Evolutionary conservation across 2,797 vertebrate species (phyloP).

Genomic region (Discoglossus pictus): DNA sequence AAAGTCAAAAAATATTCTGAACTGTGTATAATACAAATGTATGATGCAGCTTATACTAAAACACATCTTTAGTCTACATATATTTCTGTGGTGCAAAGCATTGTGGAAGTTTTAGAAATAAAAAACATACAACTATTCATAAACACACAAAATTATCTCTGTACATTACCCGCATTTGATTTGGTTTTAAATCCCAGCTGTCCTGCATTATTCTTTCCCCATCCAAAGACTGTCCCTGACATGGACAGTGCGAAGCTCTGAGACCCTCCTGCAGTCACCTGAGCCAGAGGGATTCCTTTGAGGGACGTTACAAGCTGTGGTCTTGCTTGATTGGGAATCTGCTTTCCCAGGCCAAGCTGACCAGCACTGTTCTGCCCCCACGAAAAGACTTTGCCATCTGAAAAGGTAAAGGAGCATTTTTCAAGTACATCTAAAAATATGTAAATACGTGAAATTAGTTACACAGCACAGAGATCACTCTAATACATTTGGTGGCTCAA

Average conservation of each 20-base stretch:
- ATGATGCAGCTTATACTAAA: no score
- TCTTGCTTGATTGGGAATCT: not conserved
- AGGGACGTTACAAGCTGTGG: conserved; percentile 42
- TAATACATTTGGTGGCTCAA: no score
- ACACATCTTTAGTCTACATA: no score
- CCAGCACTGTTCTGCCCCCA: conserved; percentile 54
- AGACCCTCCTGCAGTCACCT: conserved; percentile 52
- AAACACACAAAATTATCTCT: no score
- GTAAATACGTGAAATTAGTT: no score
- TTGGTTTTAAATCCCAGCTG: conserved; percentile 51
- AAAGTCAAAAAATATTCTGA: no score
- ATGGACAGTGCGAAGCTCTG: conserved; percentile 56
- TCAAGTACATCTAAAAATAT: not conserved
- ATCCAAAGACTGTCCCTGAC: conserved; percentile 52
- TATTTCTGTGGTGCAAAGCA: not conserved
- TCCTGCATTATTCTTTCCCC: conserved; percentile 52
- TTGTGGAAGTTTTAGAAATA: no score
- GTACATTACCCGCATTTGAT: no score
- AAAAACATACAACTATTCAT: not conserved
- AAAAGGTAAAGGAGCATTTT: not conserved
- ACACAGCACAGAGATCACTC: no score
- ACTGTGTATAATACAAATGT: no score
- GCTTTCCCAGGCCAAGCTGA: conserved; percentile 49
- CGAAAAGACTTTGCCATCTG: conserved; percentile 53
- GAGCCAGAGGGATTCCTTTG: conserved; percentile 52